phyloP scores from a whole-genome alignment of 2,888 invertebrate genomes.

The Drosophila borborema region DNA sequence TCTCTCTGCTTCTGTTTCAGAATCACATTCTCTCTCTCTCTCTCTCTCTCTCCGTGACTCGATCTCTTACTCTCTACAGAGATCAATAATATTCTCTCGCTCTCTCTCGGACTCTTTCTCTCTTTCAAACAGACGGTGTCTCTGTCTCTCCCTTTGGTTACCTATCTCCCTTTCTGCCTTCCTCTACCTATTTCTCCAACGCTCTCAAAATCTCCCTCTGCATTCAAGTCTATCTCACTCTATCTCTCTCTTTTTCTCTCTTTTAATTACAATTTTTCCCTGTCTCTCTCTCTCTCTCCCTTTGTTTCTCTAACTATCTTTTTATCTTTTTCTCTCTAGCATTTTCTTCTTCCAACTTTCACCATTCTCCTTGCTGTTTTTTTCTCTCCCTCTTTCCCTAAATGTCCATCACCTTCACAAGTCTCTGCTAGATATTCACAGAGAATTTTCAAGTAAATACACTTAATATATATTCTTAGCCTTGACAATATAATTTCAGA shows the following conservation, averaged over 20 bases:
- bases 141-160: fast-evolving
- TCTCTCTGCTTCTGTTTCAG: background rate
- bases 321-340: too few species aligned
- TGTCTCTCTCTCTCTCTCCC: too few species aligned
- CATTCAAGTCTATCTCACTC: too few species aligned
- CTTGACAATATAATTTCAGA: background rate
- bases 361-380: fast-evolving
- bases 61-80: too few species aligned
- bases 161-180: background rate
- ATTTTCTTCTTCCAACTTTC: too few species aligned
- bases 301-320: too few species aligned
- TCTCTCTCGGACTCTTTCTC: background rate
- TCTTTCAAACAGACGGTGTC: too few species aligned
- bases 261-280: too few species aligned
- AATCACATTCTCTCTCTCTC: background rate
- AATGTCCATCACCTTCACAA: background rate
- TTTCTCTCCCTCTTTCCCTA: background rate
- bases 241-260: too few species aligned
- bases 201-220: background rate
- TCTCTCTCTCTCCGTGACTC: background rate
- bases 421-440: background rate
- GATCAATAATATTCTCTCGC: background rate
- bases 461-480: background rate
- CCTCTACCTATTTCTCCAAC: too few species aligned
- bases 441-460: background rate